Evolutionary conservation across 1,140 invertebrate genomes (phyloP).

Genomic region (Orussus abietinus): DNA sequence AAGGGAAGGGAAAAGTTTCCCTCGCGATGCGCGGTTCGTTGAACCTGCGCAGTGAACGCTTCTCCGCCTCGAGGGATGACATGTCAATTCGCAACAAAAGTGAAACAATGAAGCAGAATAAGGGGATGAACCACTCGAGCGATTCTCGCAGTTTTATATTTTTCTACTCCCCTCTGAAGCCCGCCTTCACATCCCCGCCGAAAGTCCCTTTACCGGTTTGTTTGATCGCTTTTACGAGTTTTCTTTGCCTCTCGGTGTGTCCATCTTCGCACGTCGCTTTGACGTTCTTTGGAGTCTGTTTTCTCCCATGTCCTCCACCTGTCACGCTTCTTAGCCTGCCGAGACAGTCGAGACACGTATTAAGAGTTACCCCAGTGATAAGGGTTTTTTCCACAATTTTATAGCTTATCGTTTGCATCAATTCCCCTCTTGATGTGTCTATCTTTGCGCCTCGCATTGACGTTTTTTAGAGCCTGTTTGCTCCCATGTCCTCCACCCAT

Average conservation of each 20-base stretch:
- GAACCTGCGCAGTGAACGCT: too few species aligned
- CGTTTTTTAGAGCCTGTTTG: slow-evolving; percentile 2
- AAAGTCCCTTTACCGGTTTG: too few species aligned
- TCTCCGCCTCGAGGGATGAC: slow-evolving; percentile 22
- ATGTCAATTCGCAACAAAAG: slow-evolving; percentile 32
- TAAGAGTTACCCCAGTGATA: slow-evolving; percentile 8
- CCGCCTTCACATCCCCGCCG: too few species aligned
- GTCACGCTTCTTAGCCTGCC: background rate
- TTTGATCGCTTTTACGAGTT: too few species aligned
- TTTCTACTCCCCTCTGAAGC: slow-evolving; percentile 34
- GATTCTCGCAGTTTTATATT: slow-evolving; percentile 33
- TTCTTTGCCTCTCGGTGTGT: slow-evolving; percentile 15
- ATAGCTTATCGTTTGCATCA: too few species aligned
- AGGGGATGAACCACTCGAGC: slow-evolving; percentile 28
- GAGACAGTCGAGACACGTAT: slow-evolving; percentile 8
- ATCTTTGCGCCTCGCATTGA: background rate
- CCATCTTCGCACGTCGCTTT: slow-evolving; percentile 2
- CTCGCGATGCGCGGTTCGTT: too few species aligned
- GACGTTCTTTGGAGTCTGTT: slow-evolving; percentile 2
- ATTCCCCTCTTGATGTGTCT: slow-evolving; percentile 15
- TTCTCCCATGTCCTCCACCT: slow-evolving; percentile 1
- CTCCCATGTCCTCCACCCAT: background rate
- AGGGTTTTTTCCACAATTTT: slow-evolving; percentile 8
- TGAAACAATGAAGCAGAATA: slow-evolving; percentile 24
- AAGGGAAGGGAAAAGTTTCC: too few species aligned